phyloP scores from a whole-genome alignment of 2,113 vertebrate species.

The Xenus cinereus region DNA sequence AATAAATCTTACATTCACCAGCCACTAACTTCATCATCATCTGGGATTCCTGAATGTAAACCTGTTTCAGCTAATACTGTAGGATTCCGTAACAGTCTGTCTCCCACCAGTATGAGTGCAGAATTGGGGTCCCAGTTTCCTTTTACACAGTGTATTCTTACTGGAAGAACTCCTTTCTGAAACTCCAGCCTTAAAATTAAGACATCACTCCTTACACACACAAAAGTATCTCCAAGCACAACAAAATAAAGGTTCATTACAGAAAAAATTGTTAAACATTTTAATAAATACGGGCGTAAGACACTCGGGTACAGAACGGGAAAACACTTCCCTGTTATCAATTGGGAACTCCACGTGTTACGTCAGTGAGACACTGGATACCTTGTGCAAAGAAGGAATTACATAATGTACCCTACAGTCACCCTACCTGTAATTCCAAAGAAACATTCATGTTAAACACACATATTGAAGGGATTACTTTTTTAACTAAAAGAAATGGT shows the following conservation, averaged over 20 bases:
- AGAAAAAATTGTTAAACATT: not conserved
- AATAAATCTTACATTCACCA: not conserved
- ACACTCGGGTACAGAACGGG: not conserved
- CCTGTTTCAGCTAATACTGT: not conserved
- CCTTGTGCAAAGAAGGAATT: constrained; percentile 3
- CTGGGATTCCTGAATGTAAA: not conserved
- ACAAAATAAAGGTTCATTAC: not conserved
- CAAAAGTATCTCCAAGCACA: not conserved
- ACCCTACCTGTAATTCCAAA: not conserved
- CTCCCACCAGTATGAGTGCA: not conserved
- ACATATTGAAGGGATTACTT: not conserved
- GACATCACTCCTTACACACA: not conserved
- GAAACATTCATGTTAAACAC: not conserved
- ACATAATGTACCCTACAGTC: not conserved
- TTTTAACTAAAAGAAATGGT: not conserved
- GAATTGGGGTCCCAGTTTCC: not conserved
- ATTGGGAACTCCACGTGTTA: not conserved
- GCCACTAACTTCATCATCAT: not conserved
- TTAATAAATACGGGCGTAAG: not conserved
- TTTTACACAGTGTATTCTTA: not conserved
- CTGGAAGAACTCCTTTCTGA: not conserved
- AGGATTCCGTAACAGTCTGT: not conserved
- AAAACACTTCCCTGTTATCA: not conserved
- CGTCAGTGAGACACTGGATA: not conserved
- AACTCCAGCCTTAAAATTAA: not conserved